These are phyloP conservation scores for Cynoglossus semilaevis DNA, from an alignment of 2,113 vertebrate species.

Conservation along the genomic window DNA sequence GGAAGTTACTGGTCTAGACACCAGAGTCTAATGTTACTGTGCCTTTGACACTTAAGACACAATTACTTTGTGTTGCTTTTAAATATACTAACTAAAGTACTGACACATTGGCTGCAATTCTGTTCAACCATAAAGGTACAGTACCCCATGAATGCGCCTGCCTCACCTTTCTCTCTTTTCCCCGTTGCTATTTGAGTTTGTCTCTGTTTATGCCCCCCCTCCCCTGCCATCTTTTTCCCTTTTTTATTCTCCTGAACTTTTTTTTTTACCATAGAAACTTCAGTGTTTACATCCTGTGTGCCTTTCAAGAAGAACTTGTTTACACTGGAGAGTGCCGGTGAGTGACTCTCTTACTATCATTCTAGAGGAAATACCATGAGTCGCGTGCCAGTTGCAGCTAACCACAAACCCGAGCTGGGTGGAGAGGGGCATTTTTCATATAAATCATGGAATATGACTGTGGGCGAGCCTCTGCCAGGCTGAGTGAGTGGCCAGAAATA, in stretches of 20 bases:
- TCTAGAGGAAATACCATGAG: constrained; percentile 65
- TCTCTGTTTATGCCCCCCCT: not conserved
- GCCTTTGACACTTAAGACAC: no score
- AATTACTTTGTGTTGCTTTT: no score
- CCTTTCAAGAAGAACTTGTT: constrained; percentile 53
- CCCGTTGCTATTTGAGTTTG: constrained; percentile 19
- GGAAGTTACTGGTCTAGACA: no score
- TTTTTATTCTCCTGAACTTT: constrained; percentile 23
- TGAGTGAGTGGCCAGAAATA: constrained; percentile 61
- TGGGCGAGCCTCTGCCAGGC: constrained; percentile 53
- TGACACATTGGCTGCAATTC: no score
- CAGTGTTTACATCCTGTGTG: constrained; percentile 52
- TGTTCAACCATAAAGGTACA: no score
- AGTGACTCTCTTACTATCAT: constrained; percentile 62
- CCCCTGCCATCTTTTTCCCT: constrained; percentile 2
- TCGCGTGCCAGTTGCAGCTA: constrained; percentile 66
- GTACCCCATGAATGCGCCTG: no score
- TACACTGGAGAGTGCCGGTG: constrained; percentile 46
- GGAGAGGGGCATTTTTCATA: constrained; percentile 66
- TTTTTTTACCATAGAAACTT: constrained; percentile 39
- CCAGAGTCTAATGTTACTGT: no score
- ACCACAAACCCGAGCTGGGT: constrained; percentile 66
- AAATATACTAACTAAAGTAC: constrained; percentile 4
- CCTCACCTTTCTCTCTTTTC: constrained; percentile 7
- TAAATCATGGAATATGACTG: constrained; percentile 69